phyloP scores from a whole-genome alignment of 1,140 invertebrate genomes.

The Calosoma granatense region DNA sequence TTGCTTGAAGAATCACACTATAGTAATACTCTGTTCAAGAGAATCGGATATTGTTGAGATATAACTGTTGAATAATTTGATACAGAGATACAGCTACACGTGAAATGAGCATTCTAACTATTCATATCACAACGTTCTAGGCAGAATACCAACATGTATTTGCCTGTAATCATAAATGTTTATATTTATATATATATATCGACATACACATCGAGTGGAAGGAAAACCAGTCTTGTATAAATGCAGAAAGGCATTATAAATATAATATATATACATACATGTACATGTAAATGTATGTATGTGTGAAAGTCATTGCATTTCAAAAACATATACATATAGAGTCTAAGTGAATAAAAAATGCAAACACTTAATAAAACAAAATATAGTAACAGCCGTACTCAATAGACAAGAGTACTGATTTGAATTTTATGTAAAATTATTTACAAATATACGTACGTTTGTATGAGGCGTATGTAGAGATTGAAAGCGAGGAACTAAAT shows the following conservation, averaged over 20 bases:
- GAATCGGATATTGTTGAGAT: too few relatives aligned
- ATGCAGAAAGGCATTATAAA: constrained; percentile 6
- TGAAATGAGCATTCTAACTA: neutral
- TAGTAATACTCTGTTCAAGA: too few relatives aligned
- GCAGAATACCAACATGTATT: neutral
- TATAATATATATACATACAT: too few relatives aligned
- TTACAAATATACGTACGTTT: too few relatives aligned
- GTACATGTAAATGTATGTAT: too few relatives aligned
- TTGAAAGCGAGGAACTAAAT: neutral
- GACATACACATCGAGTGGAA: neutral
- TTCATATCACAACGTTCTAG: neutral
- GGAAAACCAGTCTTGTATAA: constrained; percentile 6
- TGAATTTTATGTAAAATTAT: too few relatives aligned
- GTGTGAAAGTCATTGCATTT: neutral
- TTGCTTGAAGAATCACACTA: too few relatives aligned
- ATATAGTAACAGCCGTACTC: neutral
- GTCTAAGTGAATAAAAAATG: neutral
- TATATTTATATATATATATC: neutral
- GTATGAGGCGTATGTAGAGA: too few relatives aligned
- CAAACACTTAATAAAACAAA: neutral
- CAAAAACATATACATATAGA: too few relatives aligned
- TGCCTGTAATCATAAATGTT: neutral
- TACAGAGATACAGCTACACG: too few relatives aligned
- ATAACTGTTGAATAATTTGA: too few relatives aligned
- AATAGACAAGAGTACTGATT: too few relatives aligned